Base-by-base conservation (phyloP, 2,888 invertebrate genomes). In the Quadriops clusia region DNA sequence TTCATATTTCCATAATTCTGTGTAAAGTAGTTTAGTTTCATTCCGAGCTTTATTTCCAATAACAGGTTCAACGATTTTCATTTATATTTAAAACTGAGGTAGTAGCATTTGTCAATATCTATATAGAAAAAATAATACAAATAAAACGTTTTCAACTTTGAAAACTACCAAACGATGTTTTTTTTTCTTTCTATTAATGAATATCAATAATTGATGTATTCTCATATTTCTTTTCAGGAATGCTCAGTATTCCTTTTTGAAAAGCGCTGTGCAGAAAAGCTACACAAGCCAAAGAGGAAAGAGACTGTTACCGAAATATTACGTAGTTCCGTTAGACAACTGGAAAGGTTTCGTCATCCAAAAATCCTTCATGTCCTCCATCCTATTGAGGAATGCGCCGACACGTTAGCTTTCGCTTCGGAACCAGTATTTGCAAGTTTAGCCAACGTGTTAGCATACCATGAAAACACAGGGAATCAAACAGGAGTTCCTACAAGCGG, bases 221-320 rank as follows among this genome's bases (percentile, higher is more conserved):
- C n/a, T n/a, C n/a, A n/a, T n/a, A n/a, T n/a, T n/a, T n/a, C n/a
- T n/a, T 60, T 64, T 5, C 70, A 93, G 93, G 90, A 89, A 63
- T 87, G 85, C 39, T 91, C 93, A 1, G 79, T 94, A 40, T 93
- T 93, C 63, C 69, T 91, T 33, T 91, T 93, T 58, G 93, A 94
- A 61, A 94, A 94, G 59, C 77, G 84, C 41, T 76, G 81, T 32
- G 90, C 86, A 0, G 93, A 93, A 52, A 93, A 91, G 56, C 64
- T 93, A 22, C 87, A 86, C 64, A 93, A 89, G 52, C 90, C 90
- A 3, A 83, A 89, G 46, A 71, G 87, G 34, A 86, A 89, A 56
- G 93, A 93, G 54, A 79, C 79, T n/a, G 83, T 94, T 46, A 76
- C 91, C 5, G 93, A 94, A 53, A 74, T 87, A 33, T 65, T 94